phyloP scores from a whole-genome alignment of 2,888 invertebrate genomes.

The Tenodera sinensis region DNA sequence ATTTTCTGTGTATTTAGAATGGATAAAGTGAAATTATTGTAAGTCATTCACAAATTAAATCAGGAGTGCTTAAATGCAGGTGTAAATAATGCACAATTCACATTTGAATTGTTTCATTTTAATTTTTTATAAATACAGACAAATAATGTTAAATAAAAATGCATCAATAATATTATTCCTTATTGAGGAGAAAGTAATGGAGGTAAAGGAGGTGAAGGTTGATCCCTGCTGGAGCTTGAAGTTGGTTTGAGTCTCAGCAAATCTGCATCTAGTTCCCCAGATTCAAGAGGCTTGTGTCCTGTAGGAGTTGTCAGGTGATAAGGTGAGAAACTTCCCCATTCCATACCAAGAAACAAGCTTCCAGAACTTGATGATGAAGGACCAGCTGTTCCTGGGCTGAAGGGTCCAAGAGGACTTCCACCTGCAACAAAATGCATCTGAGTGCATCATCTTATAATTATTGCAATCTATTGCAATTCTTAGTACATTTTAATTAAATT shows the following conservation, averaged over 20 bases:
- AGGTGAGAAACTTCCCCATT: constrained; percentile 35
- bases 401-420: constrained; percentile 27
- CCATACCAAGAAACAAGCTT: constrained; percentile 38
- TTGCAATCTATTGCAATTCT: too few species aligned
- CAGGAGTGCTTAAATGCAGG: not conserved
- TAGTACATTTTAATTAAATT: too few species aligned
- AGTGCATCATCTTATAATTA: too few species aligned
- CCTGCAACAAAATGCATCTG: not conserved
- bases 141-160: not conserved
- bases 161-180: not conserved
- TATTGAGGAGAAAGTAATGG: constrained; percentile 18
- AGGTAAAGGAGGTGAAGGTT: constrained; percentile 16
- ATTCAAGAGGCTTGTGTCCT: constrained; percentile 22
- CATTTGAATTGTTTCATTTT: not conserved
- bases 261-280: constrained; percentile 26
- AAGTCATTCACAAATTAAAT: not conserved
- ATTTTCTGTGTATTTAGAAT: too few species aligned
- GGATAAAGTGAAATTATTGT: too few species aligned
- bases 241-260: constrained; percentile 28
- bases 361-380: constrained; percentile 27
- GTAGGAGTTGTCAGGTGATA: constrained; percentile 27
- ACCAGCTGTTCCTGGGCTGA: constrained; percentile 25
- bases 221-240: not conserved
- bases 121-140: not conserved
- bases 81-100: not conserved